Percentiles rank a stretch among this genome's conserved stretches.
Conservation (phyloP, 2,113 vertebrate species). For the Anseranas semipalmata region DNA sequence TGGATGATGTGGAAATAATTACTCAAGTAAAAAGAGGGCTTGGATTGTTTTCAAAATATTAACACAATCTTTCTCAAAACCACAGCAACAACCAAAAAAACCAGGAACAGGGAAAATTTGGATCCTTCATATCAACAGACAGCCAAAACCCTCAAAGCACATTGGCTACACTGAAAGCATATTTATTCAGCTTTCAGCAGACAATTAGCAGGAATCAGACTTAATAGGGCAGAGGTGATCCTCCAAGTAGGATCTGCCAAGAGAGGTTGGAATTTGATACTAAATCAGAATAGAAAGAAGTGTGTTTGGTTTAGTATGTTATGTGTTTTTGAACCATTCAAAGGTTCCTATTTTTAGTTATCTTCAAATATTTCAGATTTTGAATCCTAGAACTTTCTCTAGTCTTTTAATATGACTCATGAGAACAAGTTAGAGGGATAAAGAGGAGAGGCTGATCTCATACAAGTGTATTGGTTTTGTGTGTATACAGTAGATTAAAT, state of each 20-base stretch:
- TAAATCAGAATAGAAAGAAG: neutral
- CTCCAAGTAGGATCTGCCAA: neutral
- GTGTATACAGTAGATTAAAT: slow-evolving; percentile 12
- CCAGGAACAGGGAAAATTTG: neutral
- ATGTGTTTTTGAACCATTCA: neutral
- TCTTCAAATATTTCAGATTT: neutral
- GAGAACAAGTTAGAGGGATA: neutral
- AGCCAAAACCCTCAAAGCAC: slow-evolving; percentile 47
- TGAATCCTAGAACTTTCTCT: neutral
- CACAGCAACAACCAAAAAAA: slow-evolving; percentile 30
- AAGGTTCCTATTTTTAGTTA: neutral
- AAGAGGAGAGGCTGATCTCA: neutral
- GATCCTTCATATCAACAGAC: neutral
- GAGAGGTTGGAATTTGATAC: neutral
- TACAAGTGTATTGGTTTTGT: neutral
- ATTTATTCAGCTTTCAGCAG: slow-evolving; percentile 61
- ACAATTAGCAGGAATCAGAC: slow-evolving; percentile 45
- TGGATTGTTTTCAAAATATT: slow-evolving; percentile 16
- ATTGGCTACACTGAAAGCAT: slow-evolving; percentile 22
- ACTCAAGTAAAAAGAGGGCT: neutral
- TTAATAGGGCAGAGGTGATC: slow-evolving; percentile 24
- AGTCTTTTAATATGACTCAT: neutral
- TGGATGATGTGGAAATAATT: slow-evolving; percentile 18
- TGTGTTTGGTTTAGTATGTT: neutral
- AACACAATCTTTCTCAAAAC: slow-evolving; percentile 45